Evolutionary conservation across 1,140 invertebrate genomes (phyloP), one percentile per base, ranked within the genome.

Genomic region (Saccostrea cuccullata): DNA sequence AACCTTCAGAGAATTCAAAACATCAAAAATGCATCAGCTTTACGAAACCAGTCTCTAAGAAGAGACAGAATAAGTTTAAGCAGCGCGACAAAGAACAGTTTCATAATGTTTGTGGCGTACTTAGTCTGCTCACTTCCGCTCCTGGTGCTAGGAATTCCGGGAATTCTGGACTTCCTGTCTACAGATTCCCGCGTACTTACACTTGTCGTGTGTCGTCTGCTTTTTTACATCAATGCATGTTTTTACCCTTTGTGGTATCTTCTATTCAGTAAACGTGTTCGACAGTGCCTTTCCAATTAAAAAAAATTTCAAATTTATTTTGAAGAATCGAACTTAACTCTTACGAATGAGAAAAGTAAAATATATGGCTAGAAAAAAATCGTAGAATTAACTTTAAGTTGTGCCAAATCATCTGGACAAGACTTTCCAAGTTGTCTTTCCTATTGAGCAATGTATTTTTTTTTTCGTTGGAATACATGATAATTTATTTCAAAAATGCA

Each of bases 231-330:
- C 4, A 94, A 94, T 88, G 91, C 90, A 5, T 91, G 91, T 40
- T 86, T 90, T 12, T 94, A 92, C 82, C 92, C 93, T 0, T 86
- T 91, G 6, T 94, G 93, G 93, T 94, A 94, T 87, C 87, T 94
- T 13, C 13, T 92, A 9, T 94, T 92, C 77, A 94, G 93, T 86
- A 91, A 90, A 67, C 89, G 92, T 13, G 92, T 94, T 12, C 89
- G 91, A 64, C 92, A 93, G 77, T 93, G 92, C 86, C 84, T 93
- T 9, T 85, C 70, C 70, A 77, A 36, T 77, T 26, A 77, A 77
- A 36, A 15, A 30, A 23, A 36, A n/a, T n/a, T 77, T 77, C 70
- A 30, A 30, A 77, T 12, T 67, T 23, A 67, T 23, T 20, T 67
- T 67, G 60, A 67, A 20, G 0, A 23, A 20, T 67, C n/a, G 60